A percentile compares a stretch with the other conserved stretches of the same genome.
These are phyloP conservation scores for Didymodactylos carnosus DNA, from an alignment of 2,888 invertebrate genomes.

Conservation along the genomic window DNA sequence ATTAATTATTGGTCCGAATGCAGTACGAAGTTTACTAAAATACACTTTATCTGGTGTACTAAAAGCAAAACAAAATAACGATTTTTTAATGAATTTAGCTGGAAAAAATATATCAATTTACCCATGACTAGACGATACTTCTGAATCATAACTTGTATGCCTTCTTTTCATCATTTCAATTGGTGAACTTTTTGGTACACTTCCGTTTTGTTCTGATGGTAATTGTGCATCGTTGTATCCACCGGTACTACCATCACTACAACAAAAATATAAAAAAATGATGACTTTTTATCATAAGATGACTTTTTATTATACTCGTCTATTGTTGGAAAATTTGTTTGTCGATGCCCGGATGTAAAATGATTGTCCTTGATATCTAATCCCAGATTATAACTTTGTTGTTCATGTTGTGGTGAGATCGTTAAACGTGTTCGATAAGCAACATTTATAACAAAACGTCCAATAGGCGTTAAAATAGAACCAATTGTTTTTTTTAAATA, in stretches of 20 bases:
- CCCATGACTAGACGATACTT: background rate
- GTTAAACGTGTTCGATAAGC: conserved; percentile 76
- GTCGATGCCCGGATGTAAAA: conserved; percentile 57
- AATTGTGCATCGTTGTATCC: background rate
- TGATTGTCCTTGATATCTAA: conserved; percentile 69
- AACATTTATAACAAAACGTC: conserved; percentile 58
- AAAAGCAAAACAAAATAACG: background rate
- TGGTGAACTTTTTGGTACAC: background rate
- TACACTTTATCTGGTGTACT: conserved; percentile 11
- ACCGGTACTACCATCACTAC: too few species aligned
- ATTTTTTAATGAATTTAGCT: too few species aligned
- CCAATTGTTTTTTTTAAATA: conserved; percentile 61
- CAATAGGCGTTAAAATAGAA: conserved; percentile 63
- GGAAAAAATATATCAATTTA: too few species aligned
- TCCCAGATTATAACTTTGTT: conserved; percentile 45
- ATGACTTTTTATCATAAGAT: too few species aligned
- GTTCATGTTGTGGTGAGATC: conserved; percentile 49
- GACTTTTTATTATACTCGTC: too few species aligned
- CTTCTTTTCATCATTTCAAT: background rate
- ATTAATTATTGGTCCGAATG: conserved; percentile 9
- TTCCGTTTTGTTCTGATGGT: background rate
- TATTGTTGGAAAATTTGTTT: too few species aligned
- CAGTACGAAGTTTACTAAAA: conserved; percentile 11
- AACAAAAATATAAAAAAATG: too few species aligned
- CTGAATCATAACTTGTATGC: background rate